Percentiles rank a stretch among this genome's conserved stretches.
Evolutionary conservation across 2,113 vertebrate genomes (phyloP).

Genomic region (Cardinalis cardinalis): DNA sequence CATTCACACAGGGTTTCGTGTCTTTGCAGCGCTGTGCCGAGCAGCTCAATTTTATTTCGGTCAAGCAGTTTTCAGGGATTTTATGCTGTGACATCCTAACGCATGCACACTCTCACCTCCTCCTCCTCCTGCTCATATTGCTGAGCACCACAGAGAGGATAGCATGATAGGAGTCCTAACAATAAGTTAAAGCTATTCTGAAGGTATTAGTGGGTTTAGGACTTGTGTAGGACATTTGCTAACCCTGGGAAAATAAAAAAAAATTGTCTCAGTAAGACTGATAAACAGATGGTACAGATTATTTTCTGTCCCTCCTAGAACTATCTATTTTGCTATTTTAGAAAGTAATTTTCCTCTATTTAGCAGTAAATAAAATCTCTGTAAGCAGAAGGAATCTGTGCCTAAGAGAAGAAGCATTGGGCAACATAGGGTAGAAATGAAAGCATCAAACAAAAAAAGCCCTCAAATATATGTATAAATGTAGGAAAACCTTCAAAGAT

Average conservation of each 20-base stretch:
- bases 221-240: background rate
- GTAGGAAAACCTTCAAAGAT: background rate
- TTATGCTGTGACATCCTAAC: conserved; percentile 30
- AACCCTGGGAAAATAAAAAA: background rate
- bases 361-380: background rate
- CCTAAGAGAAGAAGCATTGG: background rate
- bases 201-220: background rate
- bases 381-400: background rate
- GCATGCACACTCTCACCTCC: background rate
- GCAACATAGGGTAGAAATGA: background rate
- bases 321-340: background rate
- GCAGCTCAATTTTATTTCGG: conserved; percentile 44
- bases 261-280: background rate
- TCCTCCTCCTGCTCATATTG: background rate
- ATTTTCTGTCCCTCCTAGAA: background rate
- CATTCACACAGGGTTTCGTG: conserved; percentile 20
- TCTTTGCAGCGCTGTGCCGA: background rate
- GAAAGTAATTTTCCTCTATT: background rate
- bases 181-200: background rate
- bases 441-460: background rate
- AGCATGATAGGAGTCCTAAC: background rate
- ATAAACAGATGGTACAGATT: background rate
- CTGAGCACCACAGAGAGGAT: background rate
- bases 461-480: too few species aligned
- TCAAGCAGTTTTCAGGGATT: conserved; percentile 32